phyloP scores from a whole-genome alignment of 2,797 vertebrate genomes.

The Cottoperca gobio region DNA sequence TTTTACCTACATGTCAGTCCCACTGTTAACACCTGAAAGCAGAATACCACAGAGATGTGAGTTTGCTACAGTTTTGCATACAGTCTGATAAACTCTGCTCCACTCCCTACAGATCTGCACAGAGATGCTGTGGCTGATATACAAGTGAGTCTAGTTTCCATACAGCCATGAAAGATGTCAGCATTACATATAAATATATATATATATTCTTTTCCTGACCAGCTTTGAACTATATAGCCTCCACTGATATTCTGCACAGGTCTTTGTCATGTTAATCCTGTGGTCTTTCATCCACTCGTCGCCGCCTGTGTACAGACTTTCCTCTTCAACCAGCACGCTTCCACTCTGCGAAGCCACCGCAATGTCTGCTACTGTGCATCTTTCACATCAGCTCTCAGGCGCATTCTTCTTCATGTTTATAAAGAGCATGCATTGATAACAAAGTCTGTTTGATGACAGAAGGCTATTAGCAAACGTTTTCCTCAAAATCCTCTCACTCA shows the following conservation, averaged over 20 bases:
- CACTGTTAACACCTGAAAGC: neutral
- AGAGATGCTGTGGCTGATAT: neutral
- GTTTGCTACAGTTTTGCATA: neutral
- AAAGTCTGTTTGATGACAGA: neutral
- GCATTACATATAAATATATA: too few species aligned
- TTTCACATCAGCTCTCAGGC: constrained; percentile 16
- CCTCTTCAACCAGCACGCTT: constrained; percentile 17
- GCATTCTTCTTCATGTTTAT: neutral
- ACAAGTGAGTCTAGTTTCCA: neutral
- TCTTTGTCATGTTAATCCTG: constrained; percentile 81
- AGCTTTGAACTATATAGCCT: constrained; percentile 15
- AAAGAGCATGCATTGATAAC: neutral
- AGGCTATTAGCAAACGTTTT: neutral
- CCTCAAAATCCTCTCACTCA: constrained; percentile 5
- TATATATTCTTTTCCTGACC: neutral
- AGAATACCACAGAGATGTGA: neutral
- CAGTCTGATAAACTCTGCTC: neutral
- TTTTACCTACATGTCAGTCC: neutral
- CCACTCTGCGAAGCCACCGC: constrained; percentile 44
- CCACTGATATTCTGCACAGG: constrained; percentile 28
- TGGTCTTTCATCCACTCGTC: constrained; percentile 50
- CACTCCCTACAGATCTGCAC: neutral
- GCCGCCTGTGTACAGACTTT: constrained; percentile 55
- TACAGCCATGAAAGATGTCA: neutral
- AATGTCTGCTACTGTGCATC: constrained; percentile 22